phyloP scores from a whole-genome alignment of 2,113 vertebrate species.

The Penelope pileata region DNA sequence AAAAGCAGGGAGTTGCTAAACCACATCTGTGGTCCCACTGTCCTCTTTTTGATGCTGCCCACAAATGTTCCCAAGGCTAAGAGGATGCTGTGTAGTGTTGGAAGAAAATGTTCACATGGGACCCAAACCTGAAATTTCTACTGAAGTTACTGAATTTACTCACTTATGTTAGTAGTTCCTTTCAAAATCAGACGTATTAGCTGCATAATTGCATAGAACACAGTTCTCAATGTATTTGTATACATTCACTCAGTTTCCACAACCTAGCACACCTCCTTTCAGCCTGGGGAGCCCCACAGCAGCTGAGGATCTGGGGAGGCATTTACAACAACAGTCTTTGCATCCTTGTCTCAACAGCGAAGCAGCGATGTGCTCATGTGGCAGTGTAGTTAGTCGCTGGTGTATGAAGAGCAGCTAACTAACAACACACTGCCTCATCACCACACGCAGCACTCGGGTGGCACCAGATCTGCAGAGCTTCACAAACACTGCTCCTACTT shows the following conservation, averaged over 20 bases:
- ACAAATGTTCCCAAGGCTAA: neutral
- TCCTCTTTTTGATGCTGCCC: too few relatives aligned
- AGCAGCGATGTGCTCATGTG: conserved; percentile 59
- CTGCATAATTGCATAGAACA: neutral
- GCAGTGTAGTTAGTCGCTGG: conserved; percentile 74
- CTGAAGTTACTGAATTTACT: neutral
- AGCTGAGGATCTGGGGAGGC: neutral
- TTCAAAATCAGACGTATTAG: neutral
- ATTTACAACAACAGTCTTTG: neutral
- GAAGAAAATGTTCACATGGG: neutral
- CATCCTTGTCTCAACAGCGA: neutral
- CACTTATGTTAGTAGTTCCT: neutral
- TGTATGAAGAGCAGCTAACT: conserved; percentile 76
- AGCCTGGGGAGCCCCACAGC: neutral
- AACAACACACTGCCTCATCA: conserved; percentile 84
- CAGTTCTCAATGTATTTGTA: neutral
- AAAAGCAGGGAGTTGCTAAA: neutral
- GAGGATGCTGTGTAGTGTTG: neutral
- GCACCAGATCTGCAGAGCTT: neutral
- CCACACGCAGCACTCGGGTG: conserved; percentile 23
- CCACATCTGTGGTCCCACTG: neutral
- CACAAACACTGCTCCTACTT: neutral
- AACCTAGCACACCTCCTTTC: neutral
- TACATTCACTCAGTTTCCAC: neutral
- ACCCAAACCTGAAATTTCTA: neutral